Evolutionary conservation across 2,113 vertebrate species (phyloP).

Genomic region (Muntiacus reevesi): DNA sequence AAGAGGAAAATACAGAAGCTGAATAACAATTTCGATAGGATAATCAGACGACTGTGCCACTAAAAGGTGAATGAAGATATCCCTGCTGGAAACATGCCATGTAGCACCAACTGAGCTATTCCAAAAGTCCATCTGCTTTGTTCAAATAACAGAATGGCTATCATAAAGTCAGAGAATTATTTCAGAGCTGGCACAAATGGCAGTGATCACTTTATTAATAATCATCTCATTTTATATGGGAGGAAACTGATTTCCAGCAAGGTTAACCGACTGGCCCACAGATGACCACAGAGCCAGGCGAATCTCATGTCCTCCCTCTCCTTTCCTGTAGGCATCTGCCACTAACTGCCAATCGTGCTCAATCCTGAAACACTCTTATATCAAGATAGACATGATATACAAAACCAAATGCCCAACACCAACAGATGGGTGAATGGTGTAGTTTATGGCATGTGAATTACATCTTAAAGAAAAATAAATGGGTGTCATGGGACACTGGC

Average conservation of each 20-base stretch:
- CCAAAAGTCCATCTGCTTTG: background rate
- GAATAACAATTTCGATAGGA: background rate
- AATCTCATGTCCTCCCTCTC: background rate
- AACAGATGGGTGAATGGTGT: background rate
- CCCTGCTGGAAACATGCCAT: background rate
- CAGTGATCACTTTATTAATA: background rate
- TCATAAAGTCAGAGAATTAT: background rate
- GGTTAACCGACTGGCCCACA: background rate
- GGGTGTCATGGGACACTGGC: background rate
- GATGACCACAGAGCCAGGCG: background rate
- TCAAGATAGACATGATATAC: background rate
- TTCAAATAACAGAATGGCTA: background rate
- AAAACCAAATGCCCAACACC: background rate
- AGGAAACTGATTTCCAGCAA: background rate
- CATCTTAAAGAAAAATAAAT: constrained; percentile 17
- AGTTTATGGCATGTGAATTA: background rate
- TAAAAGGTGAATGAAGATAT: background rate
- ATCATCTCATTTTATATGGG: background rate
- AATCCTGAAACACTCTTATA: constrained; percentile 1
- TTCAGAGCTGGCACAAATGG: background rate
- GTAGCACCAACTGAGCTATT: background rate
- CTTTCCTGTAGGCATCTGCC: background rate
- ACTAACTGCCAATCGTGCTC: background rate
- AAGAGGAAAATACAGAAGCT: background rate
- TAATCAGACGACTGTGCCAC: background rate